A percentile compares a stretch with the other conserved stretches of the same genome.
phyloP scores from a whole-genome alignment of 64 coral and sea anemone genomes.

The Actinia equina region DNA sequence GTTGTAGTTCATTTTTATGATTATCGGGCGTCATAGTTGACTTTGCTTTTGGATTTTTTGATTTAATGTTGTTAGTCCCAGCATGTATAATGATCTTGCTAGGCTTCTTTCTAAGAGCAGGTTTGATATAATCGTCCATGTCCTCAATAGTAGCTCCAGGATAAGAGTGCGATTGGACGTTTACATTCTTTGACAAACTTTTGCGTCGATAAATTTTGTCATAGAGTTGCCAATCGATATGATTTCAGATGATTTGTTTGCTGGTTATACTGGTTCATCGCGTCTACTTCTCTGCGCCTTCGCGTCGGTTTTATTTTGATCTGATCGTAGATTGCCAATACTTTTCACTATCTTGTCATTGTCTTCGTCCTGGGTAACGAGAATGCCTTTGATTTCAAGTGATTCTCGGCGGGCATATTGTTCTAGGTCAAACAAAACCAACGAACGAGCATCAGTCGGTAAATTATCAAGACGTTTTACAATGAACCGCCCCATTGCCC shows the following conservation, averaged over 20 bases:
- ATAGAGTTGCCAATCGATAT: slow-evolving; percentile 33
- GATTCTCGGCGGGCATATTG: too few relatives aligned
- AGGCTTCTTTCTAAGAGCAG: background rate
- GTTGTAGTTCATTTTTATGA: too few relatives aligned
- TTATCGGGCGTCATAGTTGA: too few relatives aligned
- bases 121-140: slow-evolving; percentile 1
- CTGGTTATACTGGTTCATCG: too few relatives aligned
- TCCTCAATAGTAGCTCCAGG: slow-evolving; percentile 25
- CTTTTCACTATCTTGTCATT: too few relatives aligned
- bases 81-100: slow-evolving; percentile 10
- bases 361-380: too few relatives aligned
- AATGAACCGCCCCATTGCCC: background rate
- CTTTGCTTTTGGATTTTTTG: background rate
- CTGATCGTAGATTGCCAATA: too few relatives aligned
- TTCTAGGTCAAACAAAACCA: too few relatives aligned
- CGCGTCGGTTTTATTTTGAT: too few relatives aligned
- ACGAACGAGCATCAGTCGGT: background rate
- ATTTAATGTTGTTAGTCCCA: slow-evolving; percentile 33
- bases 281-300: too few relatives aligned
- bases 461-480: background rate
- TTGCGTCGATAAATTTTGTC: slow-evolving; percentile 21
- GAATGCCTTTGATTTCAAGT: too few relatives aligned
- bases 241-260: too few relatives aligned
- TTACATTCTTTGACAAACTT: slow-evolving; percentile 20
- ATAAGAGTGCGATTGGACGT: slow-evolving; percentile 1